Base-by-base conservation (phyloP, 2,113 vertebrate genomes). In the Proteles cristata region DNA sequence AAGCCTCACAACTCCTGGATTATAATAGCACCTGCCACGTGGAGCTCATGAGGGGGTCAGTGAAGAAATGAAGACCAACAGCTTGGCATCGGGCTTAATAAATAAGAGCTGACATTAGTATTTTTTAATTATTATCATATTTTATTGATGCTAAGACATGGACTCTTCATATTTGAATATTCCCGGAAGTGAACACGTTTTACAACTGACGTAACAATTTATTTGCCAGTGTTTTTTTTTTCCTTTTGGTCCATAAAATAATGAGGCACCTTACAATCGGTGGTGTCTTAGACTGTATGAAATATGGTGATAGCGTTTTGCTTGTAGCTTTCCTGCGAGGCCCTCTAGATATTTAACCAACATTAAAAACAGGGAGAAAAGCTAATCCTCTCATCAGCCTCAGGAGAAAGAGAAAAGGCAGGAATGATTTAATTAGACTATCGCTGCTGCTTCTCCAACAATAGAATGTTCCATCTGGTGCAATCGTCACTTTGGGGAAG, bases 161-260 rank as follows among this genome's bases (percentile, higher is more conserved):
- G 28, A 69, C 86, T 73, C 43, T 74, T 50, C 82, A 28, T 43
- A 83, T 86, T 76, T 96, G 94, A 90, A 50, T 87, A 90, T 97
- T 93, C 86, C 82, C 33, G 31, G 83, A 84, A 93, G 61, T 69
- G 87, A 73, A 73, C 15, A 45, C 68, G 23, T 74, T 93, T 96
- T 91, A n/a, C 66, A 96, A 86, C 88, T 74, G 61, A 89, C 89
- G 35, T 53, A 21, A 16, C 71, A n/a, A 95, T 87, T 96, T 96
- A 92, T 94, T 85, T 86, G 93, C 48, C 74, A 77, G 84, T 0
- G 0, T 6, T 91, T 82, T 85, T 71, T n/a, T 45, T 23, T 45
- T 68, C 21, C 73, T 74, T 90, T 77, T 55, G 33, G 50, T 71
- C 12, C 25, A 39, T 90, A 92, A 83, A 94, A 89, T 96, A 65